These are phyloP conservation scores for Nomada ruficornis DNA, from an alignment of 2,888 invertebrate species.

Conservation along the genomic window DNA sequence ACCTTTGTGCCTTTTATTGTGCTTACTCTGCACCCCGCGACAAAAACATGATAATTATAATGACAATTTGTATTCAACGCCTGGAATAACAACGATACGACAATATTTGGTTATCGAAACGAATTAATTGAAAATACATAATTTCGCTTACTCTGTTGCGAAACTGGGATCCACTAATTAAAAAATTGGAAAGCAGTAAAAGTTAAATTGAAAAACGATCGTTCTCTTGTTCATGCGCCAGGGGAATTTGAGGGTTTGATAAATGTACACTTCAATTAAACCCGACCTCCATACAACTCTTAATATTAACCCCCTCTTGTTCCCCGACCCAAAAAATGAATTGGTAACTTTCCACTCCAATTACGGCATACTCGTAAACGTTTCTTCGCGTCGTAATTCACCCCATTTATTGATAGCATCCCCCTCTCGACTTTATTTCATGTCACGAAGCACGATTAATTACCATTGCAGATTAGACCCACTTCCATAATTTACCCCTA, in stretches of 20 bases:
- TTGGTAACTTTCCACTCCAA: not conserved
- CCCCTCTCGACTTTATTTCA: not conserved
- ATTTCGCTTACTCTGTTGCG: not conserved
- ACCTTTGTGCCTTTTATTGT: no score
- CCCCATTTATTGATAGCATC: not conserved
- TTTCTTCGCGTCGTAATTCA: not conserved
- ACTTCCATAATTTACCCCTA: not conserved
- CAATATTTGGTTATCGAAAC: not conserved
- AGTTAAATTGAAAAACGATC: no score
- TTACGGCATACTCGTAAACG: not conserved
- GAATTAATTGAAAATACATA: conserved; percentile 3
- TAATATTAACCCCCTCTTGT: not conserved
- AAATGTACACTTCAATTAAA: not conserved
- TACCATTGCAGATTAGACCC: not conserved
- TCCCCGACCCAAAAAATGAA: not conserved
- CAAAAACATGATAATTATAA: not conserved
- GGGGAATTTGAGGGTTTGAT: no score
- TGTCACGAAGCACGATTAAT: not conserved
- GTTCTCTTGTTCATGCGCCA: no score
- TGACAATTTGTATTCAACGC: no score
- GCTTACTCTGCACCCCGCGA: no score
- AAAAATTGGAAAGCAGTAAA: no score
- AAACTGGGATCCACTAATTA: no score
- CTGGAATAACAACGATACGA: no score
- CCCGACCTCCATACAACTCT: not conserved